Evolutionary conservation across 2,888 invertebrate species (phyloP).

Genomic region (Cheilosia scutellata): DNA sequence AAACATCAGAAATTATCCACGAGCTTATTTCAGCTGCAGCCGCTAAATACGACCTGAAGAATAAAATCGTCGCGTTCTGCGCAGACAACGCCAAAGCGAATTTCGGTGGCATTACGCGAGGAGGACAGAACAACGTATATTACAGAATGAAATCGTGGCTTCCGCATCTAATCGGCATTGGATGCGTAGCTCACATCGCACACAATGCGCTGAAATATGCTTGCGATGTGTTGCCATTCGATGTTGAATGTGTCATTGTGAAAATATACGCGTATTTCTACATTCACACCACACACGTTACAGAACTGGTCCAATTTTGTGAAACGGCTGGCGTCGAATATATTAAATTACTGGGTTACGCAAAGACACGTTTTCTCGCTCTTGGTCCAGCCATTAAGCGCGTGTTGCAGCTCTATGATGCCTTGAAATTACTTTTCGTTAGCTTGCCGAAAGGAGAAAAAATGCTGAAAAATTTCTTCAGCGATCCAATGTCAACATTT

Average conservation of each 20-base stretch:
- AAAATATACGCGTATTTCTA: constrained; percentile 69
- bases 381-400: too few species aligned
- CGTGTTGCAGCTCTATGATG: constrained; percentile 48
- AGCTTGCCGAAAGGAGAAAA: too few species aligned
- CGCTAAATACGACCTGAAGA: neutral
- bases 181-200: constrained; percentile 53
- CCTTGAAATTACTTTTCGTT: constrained; percentile 20
- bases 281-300: constrained; percentile 51
- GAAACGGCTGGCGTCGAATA: constrained; percentile 58
- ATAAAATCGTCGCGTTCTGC: constrained; percentile 5
- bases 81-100: constrained; percentile 14
- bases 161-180: constrained; percentile 47
- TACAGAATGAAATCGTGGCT: constrained; percentile 36
- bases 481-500: constrained; percentile 7
- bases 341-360: constrained; percentile 53
- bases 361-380: too few species aligned
- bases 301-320: constrained; percentile 57
- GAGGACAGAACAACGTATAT: constrained; percentile 27
- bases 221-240: constrained; percentile 57
- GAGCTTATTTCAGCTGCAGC: constrained; percentile 8
- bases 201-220: too few species aligned
- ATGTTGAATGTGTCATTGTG: constrained; percentile 53
- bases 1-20: constrained; percentile 15
- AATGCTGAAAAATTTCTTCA: constrained; percentile 16
- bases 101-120: constrained; percentile 5